Evolutionary conservation across 2,113 vertebrate species (phyloP).

Genomic region (Microtus ochrogaster): DNA sequence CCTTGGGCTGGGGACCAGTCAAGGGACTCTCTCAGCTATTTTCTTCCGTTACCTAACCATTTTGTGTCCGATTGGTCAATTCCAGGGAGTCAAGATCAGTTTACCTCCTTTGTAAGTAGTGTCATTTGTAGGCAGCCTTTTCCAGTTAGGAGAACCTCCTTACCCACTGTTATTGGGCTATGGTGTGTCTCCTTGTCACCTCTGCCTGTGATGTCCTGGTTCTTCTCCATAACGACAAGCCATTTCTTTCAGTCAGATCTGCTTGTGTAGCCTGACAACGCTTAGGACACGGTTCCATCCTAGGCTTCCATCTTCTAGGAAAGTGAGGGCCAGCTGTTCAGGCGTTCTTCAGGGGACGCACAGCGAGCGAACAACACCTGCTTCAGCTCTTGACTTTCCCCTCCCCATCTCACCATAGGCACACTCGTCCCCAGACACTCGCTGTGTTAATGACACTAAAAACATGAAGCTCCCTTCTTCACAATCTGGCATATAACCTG

Average conservation of each 20-base stretch:
- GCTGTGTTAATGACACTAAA: background rate
- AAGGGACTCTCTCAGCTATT: background rate
- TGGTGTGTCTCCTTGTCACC: background rate
- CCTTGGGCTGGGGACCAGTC: background rate
- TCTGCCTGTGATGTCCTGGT: background rate
- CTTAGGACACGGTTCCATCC: background rate
- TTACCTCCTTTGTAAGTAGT: background rate
- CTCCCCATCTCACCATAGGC: background rate
- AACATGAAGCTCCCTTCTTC: background rate
- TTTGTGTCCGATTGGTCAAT: background rate
- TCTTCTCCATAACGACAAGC: background rate
- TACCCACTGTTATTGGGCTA: background rate
- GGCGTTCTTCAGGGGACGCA: background rate
- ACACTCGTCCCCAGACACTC: background rate
- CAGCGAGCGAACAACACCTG: no score
- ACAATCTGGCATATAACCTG: background rate
- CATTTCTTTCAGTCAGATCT: background rate
- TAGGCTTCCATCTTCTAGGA: background rate
- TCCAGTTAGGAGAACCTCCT: background rate
- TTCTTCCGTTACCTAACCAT: background rate
- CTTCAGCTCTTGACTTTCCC: background rate
- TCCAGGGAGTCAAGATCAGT: no score
- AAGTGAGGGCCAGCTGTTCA: background rate
- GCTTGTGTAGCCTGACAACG: background rate
- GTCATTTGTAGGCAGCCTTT: background rate